These are phyloP conservation scores for Gymnogyps californianus DNA, from an alignment of 2,113 vertebrate genomes.

Conservation along the genomic window DNA sequence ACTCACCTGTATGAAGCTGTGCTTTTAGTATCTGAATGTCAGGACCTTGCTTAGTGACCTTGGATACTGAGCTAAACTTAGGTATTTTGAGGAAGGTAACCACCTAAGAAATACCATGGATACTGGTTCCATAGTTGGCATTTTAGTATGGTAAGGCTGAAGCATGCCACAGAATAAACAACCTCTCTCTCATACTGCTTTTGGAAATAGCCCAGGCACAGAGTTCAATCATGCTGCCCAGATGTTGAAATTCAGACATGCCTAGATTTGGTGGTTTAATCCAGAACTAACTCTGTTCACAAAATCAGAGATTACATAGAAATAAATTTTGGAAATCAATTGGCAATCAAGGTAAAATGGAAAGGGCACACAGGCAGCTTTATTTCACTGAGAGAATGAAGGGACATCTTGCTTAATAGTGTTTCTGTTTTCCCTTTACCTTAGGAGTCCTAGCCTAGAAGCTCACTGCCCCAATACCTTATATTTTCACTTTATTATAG, in stretches of 20 bases:
- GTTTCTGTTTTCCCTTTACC: background rate
- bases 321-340: background rate
- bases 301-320: background rate
- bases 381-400: background rate
- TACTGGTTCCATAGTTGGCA: background rate
- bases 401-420: background rate
- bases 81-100: background rate
- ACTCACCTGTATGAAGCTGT: background rate
- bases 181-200: fast-evolving
- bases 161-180: background rate
- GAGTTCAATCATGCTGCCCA: background rate
- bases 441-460: background rate
- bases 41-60: background rate
- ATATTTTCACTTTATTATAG: background rate
- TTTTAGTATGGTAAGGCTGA: background rate
- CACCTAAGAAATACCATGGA: background rate
- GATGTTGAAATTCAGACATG: background rate
- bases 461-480: background rate
- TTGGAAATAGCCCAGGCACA: background rate
- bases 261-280: background rate
- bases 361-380: background rate
- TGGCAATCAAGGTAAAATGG: background rate
- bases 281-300: background rate
- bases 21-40: background rate
- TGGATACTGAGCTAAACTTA: background rate